Evolutionary conservation across 2,888 invertebrate genomes (phyloP).

Genomic region (Chironomus riparius): DNA sequence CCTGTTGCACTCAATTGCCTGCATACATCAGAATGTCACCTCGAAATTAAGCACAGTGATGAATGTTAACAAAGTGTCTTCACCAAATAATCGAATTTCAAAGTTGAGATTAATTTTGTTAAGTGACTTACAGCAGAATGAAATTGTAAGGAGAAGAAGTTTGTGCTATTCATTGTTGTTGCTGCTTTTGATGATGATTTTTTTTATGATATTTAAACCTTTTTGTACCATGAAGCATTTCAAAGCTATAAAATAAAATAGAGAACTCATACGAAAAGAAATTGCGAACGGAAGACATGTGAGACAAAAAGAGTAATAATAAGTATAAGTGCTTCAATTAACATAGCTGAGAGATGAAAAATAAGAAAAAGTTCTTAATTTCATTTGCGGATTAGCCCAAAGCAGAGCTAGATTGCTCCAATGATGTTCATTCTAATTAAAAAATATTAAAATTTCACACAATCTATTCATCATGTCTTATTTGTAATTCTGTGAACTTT

Average conservation of each 20-base stretch:
- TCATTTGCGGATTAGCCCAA: neutral
- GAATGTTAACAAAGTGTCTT: neutral
- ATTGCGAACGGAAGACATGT: neutral
- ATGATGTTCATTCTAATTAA: no score
- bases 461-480: no score
- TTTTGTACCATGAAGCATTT: neutral
- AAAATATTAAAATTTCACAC: no score
- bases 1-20: conserved; percentile 7
- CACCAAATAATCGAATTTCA: conserved; percentile 16
- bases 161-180: neutral
- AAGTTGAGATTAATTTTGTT: conserved; percentile 18
- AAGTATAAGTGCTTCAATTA: neutral
- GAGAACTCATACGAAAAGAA: neutral
- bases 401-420: neutral
- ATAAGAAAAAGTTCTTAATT: neutral
- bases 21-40: neutral
- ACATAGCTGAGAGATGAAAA: neutral
- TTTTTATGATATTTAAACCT: neutral
- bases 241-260: neutral
- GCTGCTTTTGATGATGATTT: neutral
- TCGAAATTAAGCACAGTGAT: conserved; percentile 8
- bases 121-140: conserved; percentile 11
- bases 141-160: conserved; percentile 17
- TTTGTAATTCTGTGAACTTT: no score
- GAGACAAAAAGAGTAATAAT: neutral